These are phyloP conservation scores for Melanocharis versteri DNA, from an alignment of 2,113 vertebrate genomes.

Conservation along the genomic window DNA sequence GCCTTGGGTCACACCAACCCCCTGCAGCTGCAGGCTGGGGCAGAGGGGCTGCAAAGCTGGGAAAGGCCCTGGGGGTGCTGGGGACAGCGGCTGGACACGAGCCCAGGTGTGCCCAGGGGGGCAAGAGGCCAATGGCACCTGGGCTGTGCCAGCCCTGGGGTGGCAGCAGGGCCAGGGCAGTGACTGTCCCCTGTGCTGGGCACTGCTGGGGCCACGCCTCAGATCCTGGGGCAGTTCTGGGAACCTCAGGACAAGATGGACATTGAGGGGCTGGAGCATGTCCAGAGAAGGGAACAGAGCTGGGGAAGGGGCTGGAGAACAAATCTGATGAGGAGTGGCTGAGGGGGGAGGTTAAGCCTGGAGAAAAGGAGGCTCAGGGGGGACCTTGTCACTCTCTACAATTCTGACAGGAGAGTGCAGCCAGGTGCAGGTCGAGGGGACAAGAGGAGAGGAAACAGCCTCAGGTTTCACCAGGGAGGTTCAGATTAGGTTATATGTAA, in stretches of 20 bases:
- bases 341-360: background rate
- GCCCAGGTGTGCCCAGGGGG: background rate
- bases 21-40: background rate
- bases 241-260: rapidly evolving
- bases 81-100: background rate
- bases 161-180: background rate
- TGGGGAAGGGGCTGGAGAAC: background rate
- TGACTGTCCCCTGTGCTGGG: background rate
- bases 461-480: background rate
- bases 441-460: rapidly evolving
- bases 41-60: background rate
- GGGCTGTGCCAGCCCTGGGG: background rate
- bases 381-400: rapidly evolving
- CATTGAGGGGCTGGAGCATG: rapidly evolving
- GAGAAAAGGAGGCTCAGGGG: background rate
- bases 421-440: rapidly evolving
- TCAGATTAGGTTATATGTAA: background rate
- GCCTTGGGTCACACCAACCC: background rate
- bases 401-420: background rate
- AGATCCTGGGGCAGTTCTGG: background rate
- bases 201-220: background rate
- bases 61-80: background rate
- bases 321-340: rapidly evolving
- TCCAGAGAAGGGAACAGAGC: rapidly evolving
- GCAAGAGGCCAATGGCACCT: background rate